Conservation (phyloP, 2,888 invertebrate genomes). For the Lepidochrysops patricia region DNA sequence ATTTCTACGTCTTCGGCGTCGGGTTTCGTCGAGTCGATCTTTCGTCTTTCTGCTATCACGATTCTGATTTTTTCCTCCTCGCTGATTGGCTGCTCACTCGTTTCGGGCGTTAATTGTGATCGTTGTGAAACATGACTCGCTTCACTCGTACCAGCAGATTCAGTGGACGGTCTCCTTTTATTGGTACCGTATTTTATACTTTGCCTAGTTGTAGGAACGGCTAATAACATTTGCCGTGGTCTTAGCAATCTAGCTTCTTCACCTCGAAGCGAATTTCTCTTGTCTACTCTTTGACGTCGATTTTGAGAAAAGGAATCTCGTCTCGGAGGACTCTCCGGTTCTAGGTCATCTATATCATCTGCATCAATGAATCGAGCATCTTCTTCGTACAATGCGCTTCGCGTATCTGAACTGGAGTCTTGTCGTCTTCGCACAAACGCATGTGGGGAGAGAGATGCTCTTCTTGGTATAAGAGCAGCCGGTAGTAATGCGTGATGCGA, state of each 20-base stretch:
- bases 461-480: conserved; percentile 65
- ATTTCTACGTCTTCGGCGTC: conserved; percentile 59
- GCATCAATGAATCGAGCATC: conserved; percentile 75
- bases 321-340: conserved; percentile 60
- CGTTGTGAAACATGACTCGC: conserved; percentile 36
- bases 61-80: conserved; percentile 74
- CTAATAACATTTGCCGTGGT: conserved; percentile 49
- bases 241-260: conserved; percentile 62
- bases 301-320: conserved; percentile 68
- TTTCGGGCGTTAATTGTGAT: conserved; percentile 39
- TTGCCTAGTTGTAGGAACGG: conserved; percentile 52
- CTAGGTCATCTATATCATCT: conserved; percentile 70
- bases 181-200: conserved; percentile 39
- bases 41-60: conserved; percentile 76
- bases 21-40: conserved; percentile 64
- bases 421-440: conserved; percentile 66
- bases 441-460: conserved; percentile 72
- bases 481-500: conserved; percentile 75
- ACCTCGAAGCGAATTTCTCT: conserved; percentile 58
- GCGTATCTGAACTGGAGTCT: conserved; percentile 61
- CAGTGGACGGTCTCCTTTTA: conserved; percentile 48
- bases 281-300: conserved; percentile 60
- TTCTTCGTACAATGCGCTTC: conserved; percentile 65
- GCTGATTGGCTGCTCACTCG: conserved; percentile 41
- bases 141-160: conserved; percentile 44